Base-by-base conservation (phyloP, 2,113 vertebrate genomes). In the Charina bottae region DNA sequence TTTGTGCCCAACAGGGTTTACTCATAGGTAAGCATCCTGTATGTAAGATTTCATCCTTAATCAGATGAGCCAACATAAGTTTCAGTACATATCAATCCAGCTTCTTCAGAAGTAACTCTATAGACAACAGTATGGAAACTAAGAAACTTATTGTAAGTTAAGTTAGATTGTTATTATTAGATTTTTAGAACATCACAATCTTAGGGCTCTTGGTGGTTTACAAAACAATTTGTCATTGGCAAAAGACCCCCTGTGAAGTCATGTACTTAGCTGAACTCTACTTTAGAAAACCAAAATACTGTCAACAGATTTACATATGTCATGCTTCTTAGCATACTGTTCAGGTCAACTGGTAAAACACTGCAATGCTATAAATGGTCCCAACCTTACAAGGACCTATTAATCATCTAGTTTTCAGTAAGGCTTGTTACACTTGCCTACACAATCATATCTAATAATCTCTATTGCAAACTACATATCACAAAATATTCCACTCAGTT, bases 231-330 rank as follows among this genome's bases (percentile, higher is more conserved):
- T 78, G 28, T 21, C 0, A 15, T 68, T 13, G 59, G 15, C 6
- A 8, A 15, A 26, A 0, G 33, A 5, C 23, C 49, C 83, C 37
- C 9, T 1, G 0, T 78, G 24, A 4, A 0, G 46, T 59, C 0
- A 1, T 58, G 55, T 90, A 2, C 58, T 55, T 78, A 68, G 15
- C 83, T 1, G 54, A 0, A 60, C 5, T 33, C 6, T 84, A 23
- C 21, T 12, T 33, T 13, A 85, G 23, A 11, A 88, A 88, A 46
- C n/a, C 12, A 58, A n/a, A 83, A 37, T 23, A 2, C 6, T 1
- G 0, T 3, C 68, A 46, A 33, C 37, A 87, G 26, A 55, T 54
- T 49, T 58, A 6, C 19, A 24, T 0, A 55, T 10, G 23, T 4
- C 1, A 0, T 83, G 68, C 21, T 4, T 42, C 19, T 64, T 0